phyloP scores from a whole-genome alignment of 37 sponge, comb jelly and placozoan species.

The Halichondria panicea region DNA sequence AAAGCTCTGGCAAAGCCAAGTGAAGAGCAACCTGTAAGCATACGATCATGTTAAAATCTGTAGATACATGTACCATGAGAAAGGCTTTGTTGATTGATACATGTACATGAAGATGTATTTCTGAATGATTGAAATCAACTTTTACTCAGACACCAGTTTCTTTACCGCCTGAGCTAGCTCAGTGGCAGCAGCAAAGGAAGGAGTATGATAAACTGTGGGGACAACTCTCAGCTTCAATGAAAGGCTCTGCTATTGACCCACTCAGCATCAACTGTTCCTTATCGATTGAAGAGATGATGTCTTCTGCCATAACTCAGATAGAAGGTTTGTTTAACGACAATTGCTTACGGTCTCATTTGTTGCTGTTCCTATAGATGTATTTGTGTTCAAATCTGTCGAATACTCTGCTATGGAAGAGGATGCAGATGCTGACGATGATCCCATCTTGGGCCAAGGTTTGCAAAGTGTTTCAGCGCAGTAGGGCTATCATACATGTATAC shows the following conservation, averaged over 20 bases:
- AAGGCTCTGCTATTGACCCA: slow-evolving; percentile 83
- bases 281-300: slow-evolving; percentile 12
- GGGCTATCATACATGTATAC: no score
- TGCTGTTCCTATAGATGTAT: slow-evolving; percentile 38
- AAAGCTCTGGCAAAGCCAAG: slow-evolving; percentile 5
- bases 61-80: no score
- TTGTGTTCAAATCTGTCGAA: slow-evolving; percentile 31
- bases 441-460: slow-evolving; percentile 20
- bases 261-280: slow-evolving; percentile 43
- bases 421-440: slow-evolving; percentile 80
- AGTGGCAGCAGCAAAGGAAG: slow-evolving; percentile 46
- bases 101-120: no score
- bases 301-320: slow-evolving; percentile 21
- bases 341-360: not conserved
- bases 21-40: no score
- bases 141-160: no score
- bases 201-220: slow-evolving; percentile 62
- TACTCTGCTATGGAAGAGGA: slow-evolving; percentile 64
- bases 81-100: no score
- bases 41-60: no score
- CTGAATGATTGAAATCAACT: no score
- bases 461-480: no score
- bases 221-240: slow-evolving; percentile 63
- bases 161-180: slow-evolving; percentile 10
- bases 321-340: slow-evolving; percentile 42